Base-by-base conservation (phyloP, 2,888 invertebrate genomes). In the Stratiomys singularior region DNA sequence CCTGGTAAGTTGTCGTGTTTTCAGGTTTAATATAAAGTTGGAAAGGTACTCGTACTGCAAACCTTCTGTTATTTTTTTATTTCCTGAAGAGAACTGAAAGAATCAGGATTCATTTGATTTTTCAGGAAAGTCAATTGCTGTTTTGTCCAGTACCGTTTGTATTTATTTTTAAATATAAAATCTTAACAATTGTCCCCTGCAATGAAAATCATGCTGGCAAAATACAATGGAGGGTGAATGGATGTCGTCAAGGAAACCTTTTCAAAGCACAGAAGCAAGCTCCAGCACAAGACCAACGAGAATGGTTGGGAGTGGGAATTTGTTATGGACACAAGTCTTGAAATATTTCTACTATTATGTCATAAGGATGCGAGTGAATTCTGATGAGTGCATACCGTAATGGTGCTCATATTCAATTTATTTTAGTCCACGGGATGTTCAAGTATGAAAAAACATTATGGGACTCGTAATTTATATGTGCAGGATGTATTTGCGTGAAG, bases 21-120 rank as follows among this genome's bases (percentile, higher is more conserved):
- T 11, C 47, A 69, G 1, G 47, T 69, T 47, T 69, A 46, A 69
- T 69, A 46, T 1, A 69, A 69, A 69, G 47, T 69, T 69, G 46
- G 0, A 46, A 44, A 69, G 46, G 46, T 47, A 1, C 37, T 37
- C 9, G 37, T 5, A 9, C 37, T 37, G 5, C 9, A 5, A 5
- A 3, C 37, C 37, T 9, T 37, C 3, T 37, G 37, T 9, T 9
- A 37, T 37, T 5, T 37, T 37, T 37, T 37, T 37, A 9, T 37
- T 37, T 9, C 3, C 37, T 37, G 5, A 9, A 15, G 5, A 52
- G 15, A 15, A 52, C 52, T 0, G 52, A 15, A 52, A 52, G 52
- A 5, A 15, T 52, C 52, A n/a, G 13, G n/a, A 52, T 7, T 13
- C 15, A 52, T 66, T 37, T 66, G 30, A 37, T 18, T 66, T 66